Evolutionary conservation across 2,888 invertebrate species (phyloP), one percentile per base, ranked within the genome.

Genomic region (Aphidius colemani): DNA sequence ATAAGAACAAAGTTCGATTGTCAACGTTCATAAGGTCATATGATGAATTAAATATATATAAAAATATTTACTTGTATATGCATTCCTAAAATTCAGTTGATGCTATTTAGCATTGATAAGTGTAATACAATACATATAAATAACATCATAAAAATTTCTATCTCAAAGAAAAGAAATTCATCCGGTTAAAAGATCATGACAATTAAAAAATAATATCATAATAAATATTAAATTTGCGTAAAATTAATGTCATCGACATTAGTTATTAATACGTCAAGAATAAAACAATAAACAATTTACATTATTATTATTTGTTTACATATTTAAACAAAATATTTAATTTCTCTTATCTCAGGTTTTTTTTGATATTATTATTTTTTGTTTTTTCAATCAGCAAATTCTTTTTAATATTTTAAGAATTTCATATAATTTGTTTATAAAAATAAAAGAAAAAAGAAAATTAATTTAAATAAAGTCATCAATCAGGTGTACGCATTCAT

Each of bases 41-140:
- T 30, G 49, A 43, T 59, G 43, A 59, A 43, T 40, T 7, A 39
- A 41, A 39, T 40, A 13, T 43, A 30, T 30, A 30, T 30, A 44
- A 49, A 58, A 62, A 66, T 64, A 57, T 64, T 30, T 30, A 30
- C 50, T 67, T 63, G 41, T 50, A 46, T 53, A 50, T 71, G 75
- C 75, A 76, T 78, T 78, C 78, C 72, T 73, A 76, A 78, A 78
- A 79, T 73, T 73, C 74, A 72, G 72, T 46, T 59, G 58, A 73
- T 51, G 68, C 70, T 67, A 69, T 74, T 73, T 71, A 71, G 72
- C 73, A 70, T 68, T 72, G 77, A 81, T 81, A 80, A 80, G 81
- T 79, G 80, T 80, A 81, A 82, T 78, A 71, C 72, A 74, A 81
- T 76, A 75, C 75, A 13, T 30, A 3, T 30, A 30, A 30, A 30